Conservation (phyloP, 2,113 vertebrate genomes). For the Pachypanchax playfairii region DNA sequence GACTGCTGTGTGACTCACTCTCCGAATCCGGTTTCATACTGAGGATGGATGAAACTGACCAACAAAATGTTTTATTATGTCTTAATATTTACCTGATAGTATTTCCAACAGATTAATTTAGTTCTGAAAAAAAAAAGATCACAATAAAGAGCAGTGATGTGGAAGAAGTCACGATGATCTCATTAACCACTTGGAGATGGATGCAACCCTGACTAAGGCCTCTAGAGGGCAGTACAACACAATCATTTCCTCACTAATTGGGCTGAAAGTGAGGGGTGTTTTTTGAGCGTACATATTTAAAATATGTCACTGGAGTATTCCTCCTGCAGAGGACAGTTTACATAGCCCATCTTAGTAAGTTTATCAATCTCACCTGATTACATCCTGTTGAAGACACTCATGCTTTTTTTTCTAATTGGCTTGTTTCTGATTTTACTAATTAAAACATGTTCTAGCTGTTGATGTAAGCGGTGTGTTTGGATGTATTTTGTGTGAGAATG, state of each 20-base stretch:
- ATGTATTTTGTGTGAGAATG: slow-evolving; percentile 69
- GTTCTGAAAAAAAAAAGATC: not conserved
- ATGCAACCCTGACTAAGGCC: not conserved
- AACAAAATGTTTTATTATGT: too few species aligned
- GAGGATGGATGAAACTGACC: not conserved
- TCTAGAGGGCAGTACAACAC: slow-evolving; percentile 56
- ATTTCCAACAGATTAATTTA: slow-evolving; percentile 10
- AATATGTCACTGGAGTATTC: slow-evolving; percentile 19
- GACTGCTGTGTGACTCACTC: slow-evolving; percentile 21
- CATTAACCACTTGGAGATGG: slow-evolving; percentile 35
- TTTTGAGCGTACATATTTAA: slow-evolving; percentile 4
- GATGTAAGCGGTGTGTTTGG: slow-evolving; percentile 46
- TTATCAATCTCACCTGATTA: not conserved
- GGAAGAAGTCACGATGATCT: slow-evolving; percentile 36
- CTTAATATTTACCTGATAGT: not conserved
- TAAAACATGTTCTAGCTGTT: slow-evolving; percentile 20
- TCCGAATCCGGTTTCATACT: not conserved
- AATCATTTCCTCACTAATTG: slow-evolving; percentile 20
- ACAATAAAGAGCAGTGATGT: slow-evolving; percentile 3
- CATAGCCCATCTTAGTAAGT: not conserved
- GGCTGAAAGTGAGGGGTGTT: slow-evolving; percentile 12
- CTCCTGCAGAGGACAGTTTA: not conserved
- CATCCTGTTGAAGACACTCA: not conserved
- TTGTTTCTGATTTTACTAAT: slow-evolving; percentile 4
- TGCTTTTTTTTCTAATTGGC: not conserved